Base-by-base conservation (phyloP, 2,113 vertebrate species). In the Entelurus aequoreus region DNA sequence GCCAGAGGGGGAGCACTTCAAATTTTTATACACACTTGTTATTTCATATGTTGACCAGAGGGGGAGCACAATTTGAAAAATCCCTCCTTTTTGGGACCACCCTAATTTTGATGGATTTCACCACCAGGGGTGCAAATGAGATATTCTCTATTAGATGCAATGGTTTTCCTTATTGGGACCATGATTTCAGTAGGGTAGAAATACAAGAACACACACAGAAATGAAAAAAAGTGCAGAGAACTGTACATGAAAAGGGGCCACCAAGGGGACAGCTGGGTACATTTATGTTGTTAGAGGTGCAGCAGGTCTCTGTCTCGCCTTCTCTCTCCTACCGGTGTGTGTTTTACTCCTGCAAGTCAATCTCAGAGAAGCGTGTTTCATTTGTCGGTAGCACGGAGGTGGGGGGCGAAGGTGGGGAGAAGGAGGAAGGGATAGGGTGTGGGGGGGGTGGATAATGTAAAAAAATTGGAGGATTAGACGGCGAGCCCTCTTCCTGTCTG, bases 391-490 rank as follows among this genome's bases (percentile, higher is more conserved):
- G 77, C 59, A n/a, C 5, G 36, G 59, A 47, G 66, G 52, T 50
- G 38, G 28, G 48, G 64, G 19, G 44, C 49, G 6, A 10, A 62
- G 69, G 54, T 16, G 60, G 63, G 54, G 60, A 59, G 65, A 61
- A 66, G 60, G 70, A 62, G 69, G 63, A 60, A 28, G 73, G 67
- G 70, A 52, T 40, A 63, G 74, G 65, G 65, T 0, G 28, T 28
- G 28, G 76, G 72, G 76, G 72, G 71, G 75, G 63, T 79, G 62
- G 65, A 84, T 86, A 88, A 86, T 86, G 86, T 88, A 85, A 86
- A 84, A 84, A 88, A 88, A 88, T 87, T 88, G 86, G 74, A 80
- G 83, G 83, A 87, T 87, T 87, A 88, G 83, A 88, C 77, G 83
- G 82, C 82, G 80, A 82, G 82, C 72, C 79, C 80, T 88, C 77